phyloP scores from a whole-genome alignment of 1,140 invertebrate genomes.

The Pissodes strobi region DNA sequence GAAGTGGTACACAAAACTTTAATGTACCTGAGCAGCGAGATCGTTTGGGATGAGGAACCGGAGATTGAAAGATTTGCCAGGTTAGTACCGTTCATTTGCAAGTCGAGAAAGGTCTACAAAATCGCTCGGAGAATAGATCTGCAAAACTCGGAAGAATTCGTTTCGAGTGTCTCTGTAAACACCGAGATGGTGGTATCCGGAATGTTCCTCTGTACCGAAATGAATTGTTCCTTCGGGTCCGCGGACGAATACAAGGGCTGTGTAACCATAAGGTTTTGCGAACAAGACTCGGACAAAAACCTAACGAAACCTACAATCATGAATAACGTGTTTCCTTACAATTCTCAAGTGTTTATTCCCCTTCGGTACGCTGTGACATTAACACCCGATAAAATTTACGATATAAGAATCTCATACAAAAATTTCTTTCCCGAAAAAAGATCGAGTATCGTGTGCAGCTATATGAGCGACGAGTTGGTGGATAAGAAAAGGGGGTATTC shows the following conservation, averaged over 20 bases:
- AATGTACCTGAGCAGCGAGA: constrained; percentile 7
- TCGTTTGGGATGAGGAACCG: constrained; percentile 6
- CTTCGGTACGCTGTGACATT: constrained; percentile 38
- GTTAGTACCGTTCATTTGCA: constrained; percentile 30
- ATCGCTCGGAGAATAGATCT: constrained; percentile 41
- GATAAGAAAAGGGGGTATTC: constrained; percentile 29
- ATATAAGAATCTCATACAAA: constrained; percentile 45
- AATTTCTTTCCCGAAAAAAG: constrained; percentile 20
- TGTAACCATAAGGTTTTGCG: constrained; percentile 35
- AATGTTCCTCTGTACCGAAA: constrained; percentile 37
- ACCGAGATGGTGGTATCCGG: constrained; percentile 36
- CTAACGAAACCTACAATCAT: constrained; percentile 33
- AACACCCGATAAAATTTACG: constrained; percentile 39
- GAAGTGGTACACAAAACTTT: constrained; percentile 30
- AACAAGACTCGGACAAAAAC: constrained; percentile 27
- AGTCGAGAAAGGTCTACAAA: constrained; percentile 37
- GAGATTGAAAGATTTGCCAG: constrained; percentile 11
- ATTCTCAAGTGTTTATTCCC: constrained; percentile 38
- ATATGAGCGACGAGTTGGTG: constrained; percentile 44
- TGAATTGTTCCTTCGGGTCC: constrained; percentile 13
- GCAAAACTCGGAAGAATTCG: constrained; percentile 19
- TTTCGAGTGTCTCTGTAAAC: constrained; percentile 35
- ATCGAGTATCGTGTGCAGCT: constrained; percentile 40
- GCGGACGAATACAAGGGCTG: constrained; percentile 26
- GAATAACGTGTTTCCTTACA: constrained; percentile 34